Evolutionary conservation across 2,888 invertebrate genomes (phyloP).

Genomic region (Pilophorus perplexus): DNA sequence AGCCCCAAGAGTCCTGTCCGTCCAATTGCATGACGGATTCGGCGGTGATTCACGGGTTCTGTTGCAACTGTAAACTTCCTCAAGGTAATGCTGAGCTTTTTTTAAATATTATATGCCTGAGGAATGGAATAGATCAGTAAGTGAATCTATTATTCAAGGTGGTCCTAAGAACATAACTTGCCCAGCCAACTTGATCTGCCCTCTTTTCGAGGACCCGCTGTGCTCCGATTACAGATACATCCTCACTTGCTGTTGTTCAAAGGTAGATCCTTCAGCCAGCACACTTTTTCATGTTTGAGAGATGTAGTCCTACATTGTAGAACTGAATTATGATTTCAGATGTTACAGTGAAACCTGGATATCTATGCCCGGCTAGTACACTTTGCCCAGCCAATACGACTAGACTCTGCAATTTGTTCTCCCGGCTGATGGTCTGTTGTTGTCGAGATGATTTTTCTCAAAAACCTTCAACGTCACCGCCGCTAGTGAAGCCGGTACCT

Average conservation of each 20-base stretch:
- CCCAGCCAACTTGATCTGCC: constrained; percentile 58
- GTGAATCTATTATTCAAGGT: constrained; percentile 53
- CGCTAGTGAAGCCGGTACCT: not conserved
- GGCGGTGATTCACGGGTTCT: constrained; percentile 61
- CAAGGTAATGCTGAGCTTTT: constrained; percentile 58
- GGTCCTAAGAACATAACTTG: constrained; percentile 58
- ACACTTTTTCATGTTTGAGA: not conserved
- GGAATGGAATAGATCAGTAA: not conserved
- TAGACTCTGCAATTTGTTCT: constrained; percentile 34
- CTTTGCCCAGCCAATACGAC: constrained; percentile 35
- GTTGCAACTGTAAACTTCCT: constrained; percentile 62
- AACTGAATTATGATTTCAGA: not conserved
- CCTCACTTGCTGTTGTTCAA: constrained; percentile 62
- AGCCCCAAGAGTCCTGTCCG: constrained; percentile 47
- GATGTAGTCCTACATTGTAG: not conserved
- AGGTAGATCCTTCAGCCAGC: constrained; percentile 23
- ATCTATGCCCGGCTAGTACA: constrained; percentile 41
- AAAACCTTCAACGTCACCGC: not conserved
- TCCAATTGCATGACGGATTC: constrained; percentile 49
- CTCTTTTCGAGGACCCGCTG: constrained; percentile 58
- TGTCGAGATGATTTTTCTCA: constrained; percentile 34
- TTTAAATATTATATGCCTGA: not conserved
- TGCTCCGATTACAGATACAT: constrained; percentile 65
- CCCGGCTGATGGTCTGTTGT: constrained; percentile 41
- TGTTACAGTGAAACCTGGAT: constrained; percentile 29